A percentile compares a stretch with the other conserved stretches of the same genome.
These are phyloP conservation scores for Spheniscus mendiculus DNA, from an alignment of 2,113 vertebrate species.

Conservation along the genomic window DNA sequence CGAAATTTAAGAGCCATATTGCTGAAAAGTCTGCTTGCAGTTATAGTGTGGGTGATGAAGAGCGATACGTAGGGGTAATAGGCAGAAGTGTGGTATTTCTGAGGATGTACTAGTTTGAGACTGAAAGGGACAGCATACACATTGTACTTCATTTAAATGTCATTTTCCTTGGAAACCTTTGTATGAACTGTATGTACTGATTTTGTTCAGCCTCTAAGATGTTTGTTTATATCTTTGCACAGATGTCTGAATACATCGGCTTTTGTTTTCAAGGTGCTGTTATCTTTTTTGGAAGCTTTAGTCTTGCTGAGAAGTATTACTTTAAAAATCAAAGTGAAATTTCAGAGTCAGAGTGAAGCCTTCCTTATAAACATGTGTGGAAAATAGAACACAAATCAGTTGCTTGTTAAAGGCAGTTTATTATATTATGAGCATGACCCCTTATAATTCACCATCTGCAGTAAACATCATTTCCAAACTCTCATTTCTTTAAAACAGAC, in stretches of 20 bases:
- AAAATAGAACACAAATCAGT: slow-evolving; percentile 1
- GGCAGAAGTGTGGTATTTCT: neutral
- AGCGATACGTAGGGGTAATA: neutral
- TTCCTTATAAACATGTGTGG: neutral
- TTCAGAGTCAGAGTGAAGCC: neutral
- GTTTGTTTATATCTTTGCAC: neutral
- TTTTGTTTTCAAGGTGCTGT: neutral
- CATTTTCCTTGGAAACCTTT: neutral
- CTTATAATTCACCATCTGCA: slow-evolving; percentile 16
- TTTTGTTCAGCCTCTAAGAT: neutral
- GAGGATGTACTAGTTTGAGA: neutral
- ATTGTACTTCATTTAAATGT: neutral
- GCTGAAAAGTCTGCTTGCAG: neutral
- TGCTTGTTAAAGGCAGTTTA: slow-evolving; percentile 9
- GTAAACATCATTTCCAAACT: slow-evolving; percentile 7
- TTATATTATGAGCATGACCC: neutral
- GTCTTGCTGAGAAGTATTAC: neutral
- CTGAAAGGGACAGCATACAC: neutral
- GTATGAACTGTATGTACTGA: neutral
- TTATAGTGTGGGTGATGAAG: neutral
- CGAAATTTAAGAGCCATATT: neutral
- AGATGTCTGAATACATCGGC: neutral
- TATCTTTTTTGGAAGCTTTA: neutral
- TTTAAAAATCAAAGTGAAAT: neutral
- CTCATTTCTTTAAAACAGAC: neutral